Conservation (phyloP, 2,113 vertebrate genomes). For the Illadopsis cleaveri region DNA sequence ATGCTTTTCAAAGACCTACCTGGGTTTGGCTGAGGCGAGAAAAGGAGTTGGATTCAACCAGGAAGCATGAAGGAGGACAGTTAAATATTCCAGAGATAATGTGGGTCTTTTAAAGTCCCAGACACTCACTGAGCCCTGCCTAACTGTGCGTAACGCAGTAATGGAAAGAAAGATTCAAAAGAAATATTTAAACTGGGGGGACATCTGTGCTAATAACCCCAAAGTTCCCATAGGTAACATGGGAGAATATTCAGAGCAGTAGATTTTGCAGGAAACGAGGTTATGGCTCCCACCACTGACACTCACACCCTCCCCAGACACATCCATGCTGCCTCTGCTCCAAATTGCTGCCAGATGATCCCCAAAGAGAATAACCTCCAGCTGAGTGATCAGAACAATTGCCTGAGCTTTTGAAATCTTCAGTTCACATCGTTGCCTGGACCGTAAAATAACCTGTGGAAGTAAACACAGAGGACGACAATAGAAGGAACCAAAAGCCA, state of each 20-base stretch:
- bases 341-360: background rate
- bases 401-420: background rate
- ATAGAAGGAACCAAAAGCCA: background rate
- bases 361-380: background rate
- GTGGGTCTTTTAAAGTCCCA: background rate
- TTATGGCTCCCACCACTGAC: background rate
- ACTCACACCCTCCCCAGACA: background rate
- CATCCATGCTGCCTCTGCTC: background rate
- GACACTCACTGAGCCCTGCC: background rate
- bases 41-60: background rate
- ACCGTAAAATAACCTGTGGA: background rate
- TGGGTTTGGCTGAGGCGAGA: background rate
- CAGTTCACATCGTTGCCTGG: background rate
- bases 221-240: background rate
- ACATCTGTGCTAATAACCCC: background rate
- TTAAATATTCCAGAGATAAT: background rate
- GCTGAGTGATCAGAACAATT: slow-evolving; percentile 10
- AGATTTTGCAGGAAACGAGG: background rate
- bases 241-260: background rate
- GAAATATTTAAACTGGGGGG: background rate
- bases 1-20: background rate
- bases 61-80: background rate
- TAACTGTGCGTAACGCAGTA: background rate
- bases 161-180: background rate
- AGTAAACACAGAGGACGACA: background rate